Evolutionary conservation across 1,140 invertebrate genomes (phyloP), one percentile per base, ranked within the genome.

Genomic region (Hesperophylax magnus): DNA sequence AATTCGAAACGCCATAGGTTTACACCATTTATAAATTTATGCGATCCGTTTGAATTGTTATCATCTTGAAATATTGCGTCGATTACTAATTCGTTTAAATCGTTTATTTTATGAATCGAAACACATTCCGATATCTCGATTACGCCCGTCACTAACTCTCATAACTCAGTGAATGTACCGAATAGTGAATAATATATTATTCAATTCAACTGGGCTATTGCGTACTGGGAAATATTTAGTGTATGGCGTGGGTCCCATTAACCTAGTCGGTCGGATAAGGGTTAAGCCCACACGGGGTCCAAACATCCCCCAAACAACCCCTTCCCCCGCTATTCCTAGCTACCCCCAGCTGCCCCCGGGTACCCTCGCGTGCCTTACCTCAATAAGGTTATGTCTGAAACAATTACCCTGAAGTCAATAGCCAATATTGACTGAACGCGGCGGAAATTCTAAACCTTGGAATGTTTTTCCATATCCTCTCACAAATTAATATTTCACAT

Each of bases 371-470:
- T 72, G 69, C 69, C 20, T 14, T n/a, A 34, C 34, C 22, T 72
- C 69, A 31, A 52, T 14, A 31, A 53, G 69, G 69, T 72, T 72
- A 24, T 53, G 69, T 1, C 69, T 72, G 52, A 72, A 72, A 67
- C 63, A 67, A 67, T 72, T 72, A 31, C 20, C 20, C 52, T 4
- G 27, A 47, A 54, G 69, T 24, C 20, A 18, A 22, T 24, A 72
- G 69, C 56, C 69, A 56, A 72, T 72, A 72, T 72, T 72, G 18
- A 72, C 69, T 17, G 69, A 72, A 53, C 11, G 17, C 15, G 63
- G 20, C 22, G 8, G 39, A 22, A 52, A 53, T 72, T 72, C 52
- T 53, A 20, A 54, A 72, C 52, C 69, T 69, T 61, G 60, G 24
- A 61, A 61, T 61, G 20, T 61, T 61, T 24, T n/a, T 58, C n/a